phyloP scores from a whole-genome alignment of 2,797 vertebrate genomes.

The Eulemur coronatus region DNA sequence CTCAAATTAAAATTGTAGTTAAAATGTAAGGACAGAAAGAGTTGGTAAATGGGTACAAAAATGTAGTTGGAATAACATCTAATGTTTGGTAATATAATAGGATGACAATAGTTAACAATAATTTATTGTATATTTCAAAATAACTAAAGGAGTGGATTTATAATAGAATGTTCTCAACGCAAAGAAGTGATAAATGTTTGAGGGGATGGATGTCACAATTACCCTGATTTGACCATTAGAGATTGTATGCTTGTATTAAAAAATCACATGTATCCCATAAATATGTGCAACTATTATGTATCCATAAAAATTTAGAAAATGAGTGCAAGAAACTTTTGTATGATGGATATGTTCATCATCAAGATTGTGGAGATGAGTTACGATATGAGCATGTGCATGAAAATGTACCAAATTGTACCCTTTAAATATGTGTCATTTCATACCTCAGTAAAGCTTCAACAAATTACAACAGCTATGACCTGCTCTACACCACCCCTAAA shows the following conservation, averaged over 20 bases:
- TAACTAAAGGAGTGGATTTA: not conserved
- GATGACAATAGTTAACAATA: not conserved
- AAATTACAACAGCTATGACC: not conserved
- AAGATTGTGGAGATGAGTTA: not conserved
- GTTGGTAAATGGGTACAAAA: not conserved
- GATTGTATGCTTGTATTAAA: not conserved
- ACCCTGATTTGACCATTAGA: not conserved
- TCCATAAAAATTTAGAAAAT: not conserved
- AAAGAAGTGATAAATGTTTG: not conserved
- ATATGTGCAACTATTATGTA: not conserved
- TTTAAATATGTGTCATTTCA: not conserved
- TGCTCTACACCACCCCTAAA: not conserved
- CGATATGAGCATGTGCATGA: not conserved
- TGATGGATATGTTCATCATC: not conserved
- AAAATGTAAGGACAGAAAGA: not conserved
- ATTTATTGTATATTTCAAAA: too few relatives aligned
- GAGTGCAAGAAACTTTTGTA: not conserved
- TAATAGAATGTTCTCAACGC: not conserved
- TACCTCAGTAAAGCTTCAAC: not conserved
- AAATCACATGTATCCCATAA: not conserved
- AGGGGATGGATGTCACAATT: not conserved
- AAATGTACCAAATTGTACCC: not conserved
- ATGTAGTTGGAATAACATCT: not conserved
- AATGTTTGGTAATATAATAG: not conserved
- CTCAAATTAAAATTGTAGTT: not conserved